A percentile compares a stretch with the other conserved stretches of the same genome.
phyloP scores from a whole-genome alignment of 1,140 invertebrate species.

The Caerostris darwini region DNA sequence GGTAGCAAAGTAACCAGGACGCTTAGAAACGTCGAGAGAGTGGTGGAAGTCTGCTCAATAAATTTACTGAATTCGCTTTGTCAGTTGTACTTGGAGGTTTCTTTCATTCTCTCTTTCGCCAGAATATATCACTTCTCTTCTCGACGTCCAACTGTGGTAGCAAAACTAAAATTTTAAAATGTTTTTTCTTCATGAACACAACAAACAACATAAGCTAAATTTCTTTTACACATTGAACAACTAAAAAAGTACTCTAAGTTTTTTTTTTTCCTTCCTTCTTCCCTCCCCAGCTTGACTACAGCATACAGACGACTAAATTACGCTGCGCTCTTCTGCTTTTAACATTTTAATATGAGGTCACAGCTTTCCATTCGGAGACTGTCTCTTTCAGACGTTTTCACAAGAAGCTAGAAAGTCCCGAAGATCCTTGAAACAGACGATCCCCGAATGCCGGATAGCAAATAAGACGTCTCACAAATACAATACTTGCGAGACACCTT shows the following conservation, averaged over 20 bases:
- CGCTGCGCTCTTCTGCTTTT: constrained; percentile 11
- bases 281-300: constrained; percentile 14
- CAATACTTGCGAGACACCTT: neutral
- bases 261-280: constrained; percentile 4
- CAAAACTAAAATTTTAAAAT: constrained; percentile 66
- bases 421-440: neutral
- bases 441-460: neutral
- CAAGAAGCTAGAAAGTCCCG: neutral
- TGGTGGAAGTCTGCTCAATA: neutral
- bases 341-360: neutral
- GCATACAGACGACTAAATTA: constrained; percentile 3
- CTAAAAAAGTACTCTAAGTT: constrained; percentile 5
- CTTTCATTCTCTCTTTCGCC: neutral
- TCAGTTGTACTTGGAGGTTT: constrained; percentile 75
- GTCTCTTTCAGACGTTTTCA: neutral
- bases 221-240: constrained; percentile 16
- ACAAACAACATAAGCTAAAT: constrained; percentile 1
- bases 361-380: neutral
- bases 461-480: no score
- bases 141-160: constrained; percentile 51
- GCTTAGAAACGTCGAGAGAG: constrained; percentile 16
- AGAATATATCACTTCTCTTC: neutral
- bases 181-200: constrained; percentile 39
- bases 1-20: neutral
- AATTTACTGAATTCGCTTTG: constrained; percentile 62